Evolutionary conservation across 1,140 invertebrate species (phyloP), one percentile per base, ranked within the genome.

Genomic region (Eriosoma lanigerum): DNA sequence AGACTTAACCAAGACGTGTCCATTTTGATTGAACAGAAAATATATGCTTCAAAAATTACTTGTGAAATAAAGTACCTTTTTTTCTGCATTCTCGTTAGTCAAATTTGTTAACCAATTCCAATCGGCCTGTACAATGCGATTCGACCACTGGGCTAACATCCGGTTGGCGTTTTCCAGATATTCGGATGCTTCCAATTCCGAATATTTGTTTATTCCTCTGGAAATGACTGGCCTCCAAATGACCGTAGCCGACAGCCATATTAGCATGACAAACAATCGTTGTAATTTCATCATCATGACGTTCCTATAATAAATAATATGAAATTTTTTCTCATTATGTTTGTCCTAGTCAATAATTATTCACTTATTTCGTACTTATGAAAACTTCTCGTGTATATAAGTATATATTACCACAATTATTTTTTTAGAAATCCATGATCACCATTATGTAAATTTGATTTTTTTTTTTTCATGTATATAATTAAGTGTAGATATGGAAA

Each of bases 21-120:
- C n/a, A n/a, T n/a, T n/a, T n/a, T n/a, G n/a, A n/a, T n/a, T n/a
- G n/a, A n/a, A n/a, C n/a, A n/a, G n/a, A n/a, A n/a, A n/a, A n/a
- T n/a, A n/a, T n/a, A n/a, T n/a, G n/a, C n/a, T n/a, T n/a, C n/a
- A n/a, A n/a, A n/a, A n/a, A n/a, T n/a, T n/a, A n/a, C n/a, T n/a
- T n/a, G n/a, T n/a, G n/a, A 38, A 38, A 38, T 38, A 38, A 85
- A 0, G 85, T 82, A 88, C 84, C 84, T 90, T 89, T 56, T 85
- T 87, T 48, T 88, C 87, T 13, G 91, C 88, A 84, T 93, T 93
- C 54, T 88, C 88, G 78, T 90, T 89, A 1, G 91, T 94, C 19
- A 94, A 88, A 84, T 94, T 92, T 0, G 92, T 92, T 1, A 89
- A 89, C 82, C 93, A 94, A 10, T 87, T 87, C 92, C 92, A 94